phyloP scores from a whole-genome alignment of 1,140 invertebrate genomes.

The Stegodyphus dumicola region DNA sequence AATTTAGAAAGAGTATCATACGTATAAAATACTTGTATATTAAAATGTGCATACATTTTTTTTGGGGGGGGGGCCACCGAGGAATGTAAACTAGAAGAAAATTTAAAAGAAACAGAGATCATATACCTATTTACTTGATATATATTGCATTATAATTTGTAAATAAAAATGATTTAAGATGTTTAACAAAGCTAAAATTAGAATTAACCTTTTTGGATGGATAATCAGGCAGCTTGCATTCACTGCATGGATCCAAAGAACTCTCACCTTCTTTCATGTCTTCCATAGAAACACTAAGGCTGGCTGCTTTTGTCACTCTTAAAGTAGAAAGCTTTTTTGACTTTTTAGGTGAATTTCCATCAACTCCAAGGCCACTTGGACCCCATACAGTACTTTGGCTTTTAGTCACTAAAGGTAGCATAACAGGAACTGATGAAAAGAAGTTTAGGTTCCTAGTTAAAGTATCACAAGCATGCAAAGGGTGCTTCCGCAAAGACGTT shows the following conservation, averaged over 20 bases:
- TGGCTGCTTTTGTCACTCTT: background rate
- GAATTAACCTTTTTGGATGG: constrained; percentile 49
- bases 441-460: constrained; percentile 45
- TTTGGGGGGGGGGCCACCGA: too few species aligned
- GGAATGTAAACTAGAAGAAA: too few species aligned
- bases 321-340: constrained; percentile 2
- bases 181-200: too few species aligned
- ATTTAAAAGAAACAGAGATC: too few species aligned
- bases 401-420: background rate
- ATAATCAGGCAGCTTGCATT: constrained; percentile 49
- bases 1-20: too few species aligned
- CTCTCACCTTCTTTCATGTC: background rate
- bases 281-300: constrained; percentile 13
- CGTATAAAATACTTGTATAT: too few species aligned
- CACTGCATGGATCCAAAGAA: constrained; percentile 15
- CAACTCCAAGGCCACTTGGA: background rate
- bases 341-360: background rate
- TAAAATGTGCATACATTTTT: too few species aligned
- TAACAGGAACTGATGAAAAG: constrained; percentile 42
- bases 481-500: constrained; percentile 20
- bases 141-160: too few species aligned
- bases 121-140: too few species aligned
- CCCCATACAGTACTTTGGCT: background rate
- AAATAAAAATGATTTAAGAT: too few species aligned
- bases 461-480: constrained; percentile 46